phyloP scores from a whole-genome alignment of 2,888 invertebrate genomes.

The Melipona bicolor region DNA sequence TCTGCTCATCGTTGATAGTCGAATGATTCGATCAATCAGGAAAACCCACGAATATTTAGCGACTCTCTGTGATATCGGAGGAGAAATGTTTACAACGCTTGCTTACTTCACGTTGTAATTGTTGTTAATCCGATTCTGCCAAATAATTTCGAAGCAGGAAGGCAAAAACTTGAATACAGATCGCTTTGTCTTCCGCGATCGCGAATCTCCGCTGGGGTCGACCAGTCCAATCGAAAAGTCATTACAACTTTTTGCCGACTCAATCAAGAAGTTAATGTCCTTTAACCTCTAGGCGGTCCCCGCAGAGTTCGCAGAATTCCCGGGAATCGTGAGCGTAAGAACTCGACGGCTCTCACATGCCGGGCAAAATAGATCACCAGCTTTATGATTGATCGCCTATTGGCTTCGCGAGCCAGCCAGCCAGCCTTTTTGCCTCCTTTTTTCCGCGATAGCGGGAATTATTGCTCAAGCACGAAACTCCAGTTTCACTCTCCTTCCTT shows the following conservation, averaged over 20 bases:
- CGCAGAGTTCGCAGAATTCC: constrained; percentile 71
- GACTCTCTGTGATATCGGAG: too few species aligned
- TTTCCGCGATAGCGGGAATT: constrained; percentile 51
- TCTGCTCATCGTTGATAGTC: constrained; percentile 15
- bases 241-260: constrained; percentile 83
- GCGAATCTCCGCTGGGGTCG: constrained; percentile 45
- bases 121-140: neutral
- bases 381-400: constrained; percentile 82
- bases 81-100: neutral
- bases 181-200: constrained; percentile 33
- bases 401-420: constrained; percentile 66
- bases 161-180: constrained; percentile 24
- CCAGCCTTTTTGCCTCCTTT: constrained; percentile 59
- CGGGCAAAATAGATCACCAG: constrained; percentile 81
- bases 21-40: neutral
- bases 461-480: constrained; percentile 46
- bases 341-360: constrained; percentile 82
- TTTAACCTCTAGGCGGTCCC: constrained; percentile 80
- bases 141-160: constrained; percentile 26
- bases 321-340: constrained; percentile 77
- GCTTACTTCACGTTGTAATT: neutral
- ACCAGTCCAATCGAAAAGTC: constrained; percentile 80
- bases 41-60: too few species aligned
- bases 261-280: constrained; percentile 83
- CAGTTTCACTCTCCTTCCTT: constrained; percentile 17